A percentile compares a stretch with the other conserved stretches of the same genome.
Conservation (phyloP, 2,888 invertebrate species). For the Lasioglossum morio region DNA sequence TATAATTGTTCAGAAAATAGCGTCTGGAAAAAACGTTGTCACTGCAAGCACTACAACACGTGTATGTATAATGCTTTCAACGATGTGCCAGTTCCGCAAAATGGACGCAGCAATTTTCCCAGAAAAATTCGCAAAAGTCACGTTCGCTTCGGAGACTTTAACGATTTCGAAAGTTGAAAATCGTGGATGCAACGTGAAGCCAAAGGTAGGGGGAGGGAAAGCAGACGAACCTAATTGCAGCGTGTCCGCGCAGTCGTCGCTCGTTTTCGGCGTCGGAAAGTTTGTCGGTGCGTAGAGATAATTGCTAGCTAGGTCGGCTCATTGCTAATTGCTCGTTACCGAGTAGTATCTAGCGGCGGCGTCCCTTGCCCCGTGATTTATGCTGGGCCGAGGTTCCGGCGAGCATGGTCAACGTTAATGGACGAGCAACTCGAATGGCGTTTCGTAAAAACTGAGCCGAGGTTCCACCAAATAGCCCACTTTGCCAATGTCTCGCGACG, state of each 20-base stretch:
- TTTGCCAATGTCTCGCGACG: slow-evolving; percentile 28
- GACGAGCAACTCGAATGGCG: not conserved
- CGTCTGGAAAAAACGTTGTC: not conserved
- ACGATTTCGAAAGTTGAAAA: not conserved
- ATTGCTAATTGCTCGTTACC: slow-evolving; percentile 65
- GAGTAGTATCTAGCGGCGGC: slow-evolving; percentile 21
- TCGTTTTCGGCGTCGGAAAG: slow-evolving; percentile 29
- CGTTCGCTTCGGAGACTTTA: not conserved
- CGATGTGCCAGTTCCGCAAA: not conserved
- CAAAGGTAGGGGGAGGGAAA: not conserved
- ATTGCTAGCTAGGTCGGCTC: slow-evolving; percentile 48
- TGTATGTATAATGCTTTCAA: not conserved
- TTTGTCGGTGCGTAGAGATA: slow-evolving; percentile 50
- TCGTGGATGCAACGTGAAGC: not conserved
- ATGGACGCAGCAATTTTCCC: not conserved
- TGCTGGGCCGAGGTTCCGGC: slow-evolving; percentile 35
- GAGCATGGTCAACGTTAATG: slow-evolving; percentile 53
- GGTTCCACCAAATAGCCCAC: slow-evolving; percentile 13
- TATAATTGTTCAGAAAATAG: not conserved
- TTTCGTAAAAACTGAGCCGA: slow-evolving; percentile 26
- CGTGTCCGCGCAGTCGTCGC: not conserved
- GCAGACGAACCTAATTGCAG: slow-evolving; percentile 29
- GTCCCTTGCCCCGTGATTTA: slow-evolving; percentile 57
- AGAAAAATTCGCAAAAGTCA: not conserved
- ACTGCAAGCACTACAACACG: not conserved